These are phyloP conservation scores for Himalopsyche phryganea DNA, from an alignment of 1,140 invertebrate genomes.

Conservation along the genomic window DNA sequence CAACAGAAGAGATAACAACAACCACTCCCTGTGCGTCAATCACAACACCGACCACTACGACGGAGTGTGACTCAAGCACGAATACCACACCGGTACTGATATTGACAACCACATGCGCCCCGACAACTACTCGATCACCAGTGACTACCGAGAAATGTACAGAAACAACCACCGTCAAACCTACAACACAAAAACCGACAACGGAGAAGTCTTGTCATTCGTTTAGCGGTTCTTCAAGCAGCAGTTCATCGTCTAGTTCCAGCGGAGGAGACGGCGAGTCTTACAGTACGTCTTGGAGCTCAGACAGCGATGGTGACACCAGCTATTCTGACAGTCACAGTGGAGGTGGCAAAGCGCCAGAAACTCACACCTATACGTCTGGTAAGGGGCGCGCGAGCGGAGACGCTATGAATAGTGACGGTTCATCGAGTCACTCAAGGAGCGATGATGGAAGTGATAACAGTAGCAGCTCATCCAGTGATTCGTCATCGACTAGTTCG, in stretches of 20 bases:
- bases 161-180: neutral
- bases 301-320: neutral
- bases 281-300: neutral
- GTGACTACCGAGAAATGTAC: neutral
- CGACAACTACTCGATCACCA: neutral
- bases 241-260: neutral
- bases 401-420: neutral
- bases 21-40: neutral
- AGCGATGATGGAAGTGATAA: neutral
- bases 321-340: neutral
- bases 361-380: neutral
- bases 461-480: neutral
- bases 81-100: neutral
- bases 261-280: neutral
- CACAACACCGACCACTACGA: neutral
- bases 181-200: neutral
- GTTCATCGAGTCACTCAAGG: neutral
- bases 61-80: neutral
- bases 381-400: neutral
- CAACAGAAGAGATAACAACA: neutral
- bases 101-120: neutral
- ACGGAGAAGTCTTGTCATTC: neutral
- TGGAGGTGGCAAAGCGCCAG: slow-evolving; percentile 1
- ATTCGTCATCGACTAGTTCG: neutral
- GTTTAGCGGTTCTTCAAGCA: neutral